Percentiles rank a stretch among this genome's conserved stretches.
These are phyloP conservation scores for Nomada fucata DNA, from an alignment of 2,888 invertebrate genomes.

Conservation along the genomic window DNA sequence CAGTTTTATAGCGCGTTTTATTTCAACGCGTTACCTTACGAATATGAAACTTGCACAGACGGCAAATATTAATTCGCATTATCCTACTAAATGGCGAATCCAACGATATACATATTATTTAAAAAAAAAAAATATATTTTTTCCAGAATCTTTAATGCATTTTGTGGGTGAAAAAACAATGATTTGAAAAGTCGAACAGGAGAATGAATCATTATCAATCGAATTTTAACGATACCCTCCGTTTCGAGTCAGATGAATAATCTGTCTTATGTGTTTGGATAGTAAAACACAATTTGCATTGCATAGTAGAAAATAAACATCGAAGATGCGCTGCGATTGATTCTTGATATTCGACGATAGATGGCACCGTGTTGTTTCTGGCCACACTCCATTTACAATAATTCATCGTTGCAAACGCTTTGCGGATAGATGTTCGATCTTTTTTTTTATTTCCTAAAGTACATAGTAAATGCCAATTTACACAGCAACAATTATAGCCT, in stretches of 20 bases:
- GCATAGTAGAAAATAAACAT: not conserved
- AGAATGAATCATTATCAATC: not conserved
- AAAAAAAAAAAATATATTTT: no score
- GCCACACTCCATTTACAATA: slow-evolving; percentile 6
- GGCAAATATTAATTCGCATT: no score
- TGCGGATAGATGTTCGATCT: not conserved
- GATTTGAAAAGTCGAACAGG: not conserved
- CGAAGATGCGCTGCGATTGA: slow-evolving; percentile 25
- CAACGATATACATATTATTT: no score
- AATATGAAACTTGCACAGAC: no score
- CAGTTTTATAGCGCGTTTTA: no score
- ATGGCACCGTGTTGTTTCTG: slow-evolving; percentile 44
- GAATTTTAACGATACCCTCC: not conserved
- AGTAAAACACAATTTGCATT: slow-evolving; percentile 35
- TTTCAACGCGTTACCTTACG: no score
- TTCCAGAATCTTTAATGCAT: no score
- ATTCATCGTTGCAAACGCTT: not conserved
- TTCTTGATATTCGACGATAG: slow-evolving; percentile 42
- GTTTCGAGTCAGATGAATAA: slow-evolving; percentile 24
- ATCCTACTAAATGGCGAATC: not conserved
- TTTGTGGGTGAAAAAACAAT: not conserved
- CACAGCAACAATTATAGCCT: no score
- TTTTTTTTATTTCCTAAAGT: not conserved
- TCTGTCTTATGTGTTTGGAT: not conserved
- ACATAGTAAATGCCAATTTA: no score